Conservation (phyloP, 23 tunicate genomes). For the Corella eumyota region DNA sequence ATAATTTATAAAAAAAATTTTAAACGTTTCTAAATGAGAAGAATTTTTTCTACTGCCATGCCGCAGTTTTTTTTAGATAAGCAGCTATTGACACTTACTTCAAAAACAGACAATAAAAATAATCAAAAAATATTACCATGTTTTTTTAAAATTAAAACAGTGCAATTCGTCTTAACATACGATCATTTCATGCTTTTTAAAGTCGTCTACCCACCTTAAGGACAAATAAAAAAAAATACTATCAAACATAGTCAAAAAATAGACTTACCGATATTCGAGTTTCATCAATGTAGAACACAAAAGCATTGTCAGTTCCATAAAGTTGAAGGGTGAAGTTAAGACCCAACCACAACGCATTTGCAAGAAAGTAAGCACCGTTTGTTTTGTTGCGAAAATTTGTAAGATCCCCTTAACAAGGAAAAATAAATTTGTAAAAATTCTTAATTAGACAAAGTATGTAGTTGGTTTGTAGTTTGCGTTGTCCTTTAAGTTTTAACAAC, state of each 20-base stretch:
- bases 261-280: constrained; percentile 28
- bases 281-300: constrained; percentile 40
- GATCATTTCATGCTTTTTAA: neutral
- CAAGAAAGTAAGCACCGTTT: constrained; percentile 80
- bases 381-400: constrained; percentile 60
- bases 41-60: neutral
- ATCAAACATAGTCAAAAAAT: too few relatives aligned
- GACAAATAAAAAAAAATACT: too few relatives aligned
- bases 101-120: too few relatives aligned
- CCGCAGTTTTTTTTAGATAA: neutral
- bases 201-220: too few relatives aligned
- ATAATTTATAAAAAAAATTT: too few relatives aligned
- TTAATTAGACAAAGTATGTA: neutral
- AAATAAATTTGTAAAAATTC: neutral
- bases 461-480: too few relatives aligned
- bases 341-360: constrained; percentile 75
- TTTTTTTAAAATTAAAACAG: too few relatives aligned
- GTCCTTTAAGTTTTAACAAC: too few relatives aligned
- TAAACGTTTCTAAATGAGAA: neutral
- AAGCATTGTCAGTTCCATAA: constrained; percentile 67
- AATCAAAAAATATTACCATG: too few relatives aligned
- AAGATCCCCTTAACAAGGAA: constrained; percentile 26
- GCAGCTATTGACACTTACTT: too few relatives aligned
- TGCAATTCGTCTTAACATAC: too few relatives aligned
- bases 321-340: constrained; percentile 82